Evolutionary conservation across 1,140 invertebrate species (phyloP).

Genomic region (Aleiodes sp.): DNA sequence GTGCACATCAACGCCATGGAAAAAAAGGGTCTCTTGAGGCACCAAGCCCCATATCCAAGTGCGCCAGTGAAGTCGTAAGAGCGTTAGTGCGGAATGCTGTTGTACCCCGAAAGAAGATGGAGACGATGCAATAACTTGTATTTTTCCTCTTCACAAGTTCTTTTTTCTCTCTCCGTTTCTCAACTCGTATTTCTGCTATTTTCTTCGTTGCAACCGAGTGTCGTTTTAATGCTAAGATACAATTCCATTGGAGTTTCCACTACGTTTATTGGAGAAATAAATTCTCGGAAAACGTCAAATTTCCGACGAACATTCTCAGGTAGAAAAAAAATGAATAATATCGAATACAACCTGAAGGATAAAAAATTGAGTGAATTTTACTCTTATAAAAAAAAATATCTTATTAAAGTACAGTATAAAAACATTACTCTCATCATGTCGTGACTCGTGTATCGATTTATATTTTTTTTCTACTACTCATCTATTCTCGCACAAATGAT

Average conservation of each 20-base stretch:
- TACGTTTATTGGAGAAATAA: constrained; percentile 2
- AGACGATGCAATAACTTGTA: constrained; percentile 36
- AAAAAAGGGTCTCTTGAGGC: background rate
- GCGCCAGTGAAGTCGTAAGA: background rate
- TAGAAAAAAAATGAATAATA: constrained; percentile 3
- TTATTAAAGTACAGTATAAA: no score
- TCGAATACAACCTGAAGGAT: background rate
- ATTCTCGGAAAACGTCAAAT: constrained; percentile 15
- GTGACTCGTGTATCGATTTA: background rate
- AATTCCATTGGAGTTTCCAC: constrained; percentile 16
- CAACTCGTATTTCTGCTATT: constrained; percentile 17
- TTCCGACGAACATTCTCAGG: no score
- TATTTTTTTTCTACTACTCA: background rate
- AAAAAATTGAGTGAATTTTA: background rate
- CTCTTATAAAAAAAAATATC: no score
- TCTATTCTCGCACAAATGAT: background rate
- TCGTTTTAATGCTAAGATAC: constrained; percentile 31
- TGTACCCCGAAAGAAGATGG: constrained; percentile 33
- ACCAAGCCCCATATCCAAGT: background rate
- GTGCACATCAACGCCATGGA: constrained; percentile 1
- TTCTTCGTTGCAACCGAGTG: constrained; percentile 16
- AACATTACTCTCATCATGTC: background rate
- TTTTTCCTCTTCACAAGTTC: constrained; percentile 28
- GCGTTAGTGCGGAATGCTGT: constrained; percentile 38
- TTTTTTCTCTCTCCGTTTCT: constrained; percentile 18